Percentiles rank a stretch among this genome's conserved stretches.
phyloP scores from a whole-genome alignment of 2,113 vertebrate genomes.

The Hylia prasina region DNA sequence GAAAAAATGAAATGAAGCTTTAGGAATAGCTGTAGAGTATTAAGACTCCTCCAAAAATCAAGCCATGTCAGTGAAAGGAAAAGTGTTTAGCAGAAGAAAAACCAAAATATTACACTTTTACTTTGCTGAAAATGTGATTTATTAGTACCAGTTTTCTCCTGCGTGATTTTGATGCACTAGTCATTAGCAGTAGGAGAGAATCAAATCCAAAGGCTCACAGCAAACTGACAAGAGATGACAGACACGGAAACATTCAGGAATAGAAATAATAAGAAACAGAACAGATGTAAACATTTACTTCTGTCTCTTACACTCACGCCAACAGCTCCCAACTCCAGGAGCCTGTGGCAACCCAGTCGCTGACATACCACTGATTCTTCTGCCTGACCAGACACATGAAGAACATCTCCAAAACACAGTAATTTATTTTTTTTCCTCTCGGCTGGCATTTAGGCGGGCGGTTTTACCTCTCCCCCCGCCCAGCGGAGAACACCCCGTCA shows the following conservation, averaged over 20 bases:
- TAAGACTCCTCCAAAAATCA: background rate
- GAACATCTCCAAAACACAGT: fast-evolving
- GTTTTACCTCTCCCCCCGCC: background rate
- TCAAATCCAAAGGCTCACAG: background rate
- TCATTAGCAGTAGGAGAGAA: fast-evolving
- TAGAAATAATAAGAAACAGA: background rate
- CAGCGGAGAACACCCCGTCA: fast-evolving
- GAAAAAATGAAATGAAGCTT: background rate
- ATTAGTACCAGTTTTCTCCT: background rate
- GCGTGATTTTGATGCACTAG: background rate
- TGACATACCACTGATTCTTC: background rate
- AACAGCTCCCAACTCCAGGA: background rate
- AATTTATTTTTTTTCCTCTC: fast-evolving
- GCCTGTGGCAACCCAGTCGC: background rate
- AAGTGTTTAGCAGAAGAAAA: background rate
- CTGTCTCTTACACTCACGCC: background rate
- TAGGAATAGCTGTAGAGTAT: background rate
- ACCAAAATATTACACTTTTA: background rate
- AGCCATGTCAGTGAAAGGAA: background rate
- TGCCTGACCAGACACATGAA: background rate
- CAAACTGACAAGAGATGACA: background rate
- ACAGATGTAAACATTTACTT: background rate
- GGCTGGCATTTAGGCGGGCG: background rate
- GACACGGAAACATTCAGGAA: background rate
- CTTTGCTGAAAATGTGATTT: background rate